Evolutionary conservation across 2,888 invertebrate species (phyloP).

Genomic region (Hanleya hanleyi): DNA sequence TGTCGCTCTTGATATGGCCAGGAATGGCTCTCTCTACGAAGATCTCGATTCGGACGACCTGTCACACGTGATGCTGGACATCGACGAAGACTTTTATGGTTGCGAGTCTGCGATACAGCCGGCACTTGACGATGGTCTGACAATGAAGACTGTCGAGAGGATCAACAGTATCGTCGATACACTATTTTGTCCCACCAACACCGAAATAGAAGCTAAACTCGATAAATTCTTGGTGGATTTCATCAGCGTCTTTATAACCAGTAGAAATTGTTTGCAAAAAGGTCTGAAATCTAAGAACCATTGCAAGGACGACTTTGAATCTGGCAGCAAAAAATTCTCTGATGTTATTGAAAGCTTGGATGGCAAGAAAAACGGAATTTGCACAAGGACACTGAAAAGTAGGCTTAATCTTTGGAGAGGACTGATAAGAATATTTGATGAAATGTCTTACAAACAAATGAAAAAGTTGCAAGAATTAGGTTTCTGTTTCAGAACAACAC

Average conservation of each 20-base stretch:
- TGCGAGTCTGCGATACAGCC: conserved; percentile 53
- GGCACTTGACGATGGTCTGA: conserved; percentile 41
- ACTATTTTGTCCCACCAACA: conserved; percentile 50
- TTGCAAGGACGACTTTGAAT: background rate
- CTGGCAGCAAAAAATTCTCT: background rate
- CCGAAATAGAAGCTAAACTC: conserved; percentile 42
- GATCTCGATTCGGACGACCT: background rate
- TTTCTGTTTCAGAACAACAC: conserved; percentile 51
- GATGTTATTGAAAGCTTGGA: background rate
- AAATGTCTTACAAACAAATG: conserved; percentile 44
- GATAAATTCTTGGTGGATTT: conserved; percentile 36
- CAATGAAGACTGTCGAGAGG: conserved; percentile 27
- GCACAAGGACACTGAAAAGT: background rate
- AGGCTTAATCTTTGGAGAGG: conserved; percentile 6
- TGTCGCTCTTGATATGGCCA: conserved; percentile 37
- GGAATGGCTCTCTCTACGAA: conserved; percentile 25
- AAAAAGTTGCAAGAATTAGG: conserved; percentile 45
- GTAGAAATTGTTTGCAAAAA: background rate
- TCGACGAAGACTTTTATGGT: conserved; percentile 63
- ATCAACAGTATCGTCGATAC: conserved; percentile 40
- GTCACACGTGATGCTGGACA: conserved; percentile 53
- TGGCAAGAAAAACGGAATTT: conserved; percentile 8
- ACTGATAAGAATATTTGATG: conserved; percentile 32
- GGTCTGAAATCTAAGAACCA: background rate
- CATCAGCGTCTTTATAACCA: background rate